Conservation (phyloP, 2,797 vertebrate genomes). For the Margarornis squamiger region DNA sequence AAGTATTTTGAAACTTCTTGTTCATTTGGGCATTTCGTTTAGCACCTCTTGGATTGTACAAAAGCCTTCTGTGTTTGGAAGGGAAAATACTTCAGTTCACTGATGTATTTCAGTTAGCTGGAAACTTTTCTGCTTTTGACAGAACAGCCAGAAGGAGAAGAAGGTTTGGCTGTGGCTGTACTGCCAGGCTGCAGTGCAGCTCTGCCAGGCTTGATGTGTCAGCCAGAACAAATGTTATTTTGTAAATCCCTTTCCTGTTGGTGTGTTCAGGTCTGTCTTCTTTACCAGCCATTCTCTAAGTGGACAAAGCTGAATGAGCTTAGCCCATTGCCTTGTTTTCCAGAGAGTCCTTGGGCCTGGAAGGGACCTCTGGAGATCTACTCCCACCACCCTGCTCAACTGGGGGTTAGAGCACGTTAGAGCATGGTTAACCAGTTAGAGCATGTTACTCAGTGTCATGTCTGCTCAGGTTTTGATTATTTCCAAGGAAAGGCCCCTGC, state of each 20-base stretch:
- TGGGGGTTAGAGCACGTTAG: not conserved
- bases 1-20: not conserved
- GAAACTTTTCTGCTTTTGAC: not conserved
- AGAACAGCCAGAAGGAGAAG: not conserved
- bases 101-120: not conserved
- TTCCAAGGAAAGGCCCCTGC: not conserved
- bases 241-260: not conserved
- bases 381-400: not conserved
- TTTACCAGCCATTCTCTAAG: not conserved
- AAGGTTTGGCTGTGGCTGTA: not conserved
- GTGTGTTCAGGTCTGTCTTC: not conserved
- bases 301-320: not conserved
- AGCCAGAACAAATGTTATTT: slow-evolving; percentile 9
- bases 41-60: not conserved
- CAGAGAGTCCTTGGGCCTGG: not conserved
- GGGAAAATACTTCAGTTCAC: not conserved
- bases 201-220: not conserved
- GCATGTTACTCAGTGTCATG: not conserved
- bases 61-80: not conserved
- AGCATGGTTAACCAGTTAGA: not conserved
- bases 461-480: not conserved
- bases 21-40: not conserved
- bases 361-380: not conserved
- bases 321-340: not conserved
- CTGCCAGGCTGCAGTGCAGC: not conserved